These are phyloP conservation scores for Ammodytes dubius DNA, from an alignment of 2,113 vertebrate genomes.

Conservation along the genomic window DNA sequence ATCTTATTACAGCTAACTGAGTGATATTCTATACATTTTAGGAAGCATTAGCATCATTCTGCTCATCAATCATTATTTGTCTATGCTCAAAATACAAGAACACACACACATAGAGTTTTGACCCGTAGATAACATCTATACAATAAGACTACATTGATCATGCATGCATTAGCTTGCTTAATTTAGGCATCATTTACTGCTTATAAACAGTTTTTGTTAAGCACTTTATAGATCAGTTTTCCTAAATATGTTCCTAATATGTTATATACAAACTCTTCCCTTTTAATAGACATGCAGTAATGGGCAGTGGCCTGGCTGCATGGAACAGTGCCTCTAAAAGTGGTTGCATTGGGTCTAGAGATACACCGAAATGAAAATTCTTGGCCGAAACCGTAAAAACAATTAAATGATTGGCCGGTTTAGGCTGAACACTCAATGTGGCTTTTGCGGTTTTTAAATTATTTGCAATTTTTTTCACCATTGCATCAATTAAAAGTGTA, in stretches of 20 bases:
- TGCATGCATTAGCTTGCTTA: conserved; percentile 49
- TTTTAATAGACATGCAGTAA: conserved; percentile 56
- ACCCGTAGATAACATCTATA: neutral
- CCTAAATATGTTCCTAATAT: conserved; percentile 53
- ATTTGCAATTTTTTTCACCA: too few relatives aligned
- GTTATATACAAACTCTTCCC: conserved; percentile 64
- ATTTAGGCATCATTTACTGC: conserved; percentile 73
- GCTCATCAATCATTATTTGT: conserved; percentile 51
- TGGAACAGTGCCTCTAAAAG: conserved; percentile 39
- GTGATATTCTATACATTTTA: neutral
- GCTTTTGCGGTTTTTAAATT: too few relatives aligned
- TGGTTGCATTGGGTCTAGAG: conserved; percentile 20
- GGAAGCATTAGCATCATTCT: conserved; percentile 29
- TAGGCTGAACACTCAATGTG: too few relatives aligned
- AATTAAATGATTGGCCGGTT: too few relatives aligned
- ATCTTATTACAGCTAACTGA: neutral
- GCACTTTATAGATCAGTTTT: conserved; percentile 75
- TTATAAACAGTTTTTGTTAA: conserved; percentile 80
- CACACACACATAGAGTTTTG: conserved; percentile 4
- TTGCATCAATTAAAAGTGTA: too few relatives aligned
- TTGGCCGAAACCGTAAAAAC: too few relatives aligned
- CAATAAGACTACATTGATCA: conserved; percentile 53
- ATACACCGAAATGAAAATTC: too few relatives aligned
- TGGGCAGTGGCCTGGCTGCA: conserved; percentile 45
- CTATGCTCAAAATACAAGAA: conserved; percentile 43